Evolutionary conservation across 2,113 vertebrate genomes (phyloP), one percentile per base, ranked within the genome.

Genomic region (Cromileptes altivelis): DNA sequence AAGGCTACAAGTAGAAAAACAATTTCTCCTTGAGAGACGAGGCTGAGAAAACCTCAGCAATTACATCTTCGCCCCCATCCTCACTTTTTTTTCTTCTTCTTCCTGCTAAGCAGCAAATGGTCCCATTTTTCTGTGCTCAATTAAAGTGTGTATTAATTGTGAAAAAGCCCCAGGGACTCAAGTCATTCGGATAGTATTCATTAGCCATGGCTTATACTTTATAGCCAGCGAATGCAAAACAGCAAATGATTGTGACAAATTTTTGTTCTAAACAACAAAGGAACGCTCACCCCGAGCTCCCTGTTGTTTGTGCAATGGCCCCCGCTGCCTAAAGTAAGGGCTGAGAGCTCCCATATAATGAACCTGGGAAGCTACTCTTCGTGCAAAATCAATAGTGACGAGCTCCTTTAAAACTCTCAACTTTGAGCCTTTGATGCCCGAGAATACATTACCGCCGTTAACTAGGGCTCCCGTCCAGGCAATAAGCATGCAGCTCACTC

Each of bases 341-440:
- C 80, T 72, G 86, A 86, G 78, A 90, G 82, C 81, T 86, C 70
- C 76, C 65, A 61, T 89, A 90, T 94, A 94, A 94, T 94, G 91
- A 95, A 94, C 82, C 77, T 21, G 57, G 88, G 85, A 93, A 90
- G 88, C 81, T 80, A 47, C 52, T 78, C 75, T 83, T 86, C 37
- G 60, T 82, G 74, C 81, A 85, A 78, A 95, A 94, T 94, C 93
- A 91, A 94, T 94, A 93, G 80, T 76, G 88, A 93, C 76, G 81
- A 91, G 89, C 87, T 88, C 49, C 88, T 92, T 93, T 93, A 93
- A 91, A 92, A 91, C 87, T 71, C 91, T 92, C 77, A 90, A 91
- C 91, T 91, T 91, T 84, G 75, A 91, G 90, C 79, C 91, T 93
- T 93, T 93, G 91, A 93, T 89, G 91, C 74, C 45, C 10, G 5